These are phyloP conservation scores for Helleia helle DNA, from an alignment of 2,888 invertebrate genomes.

Conservation along the genomic window DNA sequence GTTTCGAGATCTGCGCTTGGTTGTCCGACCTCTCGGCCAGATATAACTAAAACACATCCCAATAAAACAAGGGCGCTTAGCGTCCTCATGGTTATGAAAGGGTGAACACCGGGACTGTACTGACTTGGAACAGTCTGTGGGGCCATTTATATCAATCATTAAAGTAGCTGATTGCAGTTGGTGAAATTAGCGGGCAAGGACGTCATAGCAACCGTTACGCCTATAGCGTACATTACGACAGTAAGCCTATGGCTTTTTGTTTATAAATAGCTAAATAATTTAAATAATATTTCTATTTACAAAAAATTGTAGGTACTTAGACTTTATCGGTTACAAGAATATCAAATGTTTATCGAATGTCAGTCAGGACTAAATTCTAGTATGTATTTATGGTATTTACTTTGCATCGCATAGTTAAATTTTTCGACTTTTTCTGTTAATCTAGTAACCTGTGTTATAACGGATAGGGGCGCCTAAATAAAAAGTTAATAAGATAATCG, in stretches of 20 bases:
- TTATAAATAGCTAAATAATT: no score
- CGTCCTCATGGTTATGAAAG: constrained; percentile 48
- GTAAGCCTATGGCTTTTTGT: constrained; percentile 11
- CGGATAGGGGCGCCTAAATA: no score
- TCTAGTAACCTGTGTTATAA: no score
- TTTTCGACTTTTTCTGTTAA: no score
- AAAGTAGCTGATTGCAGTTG: constrained; percentile 51
- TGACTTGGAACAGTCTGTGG: constrained; percentile 43
- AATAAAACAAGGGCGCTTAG: constrained; percentile 53
- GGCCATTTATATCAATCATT: constrained; percentile 61
- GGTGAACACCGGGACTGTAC: constrained; percentile 43
- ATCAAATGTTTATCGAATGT: no score
- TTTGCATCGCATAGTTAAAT: no score
- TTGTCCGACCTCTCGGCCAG: constrained; percentile 49
- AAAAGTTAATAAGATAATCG: no score
- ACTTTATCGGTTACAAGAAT: no score
- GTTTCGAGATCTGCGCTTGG: constrained; percentile 57
- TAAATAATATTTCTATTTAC: no score
- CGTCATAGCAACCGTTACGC: constrained; percentile 52
- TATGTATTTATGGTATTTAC: no score
- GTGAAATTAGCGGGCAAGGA: constrained; percentile 70
- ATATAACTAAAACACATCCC: constrained; percentile 44
- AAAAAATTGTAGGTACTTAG: no score
- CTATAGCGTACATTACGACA: constrained; percentile 48
- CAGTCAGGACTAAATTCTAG: no score